Evolutionary conservation across 1,140 invertebrate genomes (phyloP).

Genomic region (Anthonomus grandis): DNA sequence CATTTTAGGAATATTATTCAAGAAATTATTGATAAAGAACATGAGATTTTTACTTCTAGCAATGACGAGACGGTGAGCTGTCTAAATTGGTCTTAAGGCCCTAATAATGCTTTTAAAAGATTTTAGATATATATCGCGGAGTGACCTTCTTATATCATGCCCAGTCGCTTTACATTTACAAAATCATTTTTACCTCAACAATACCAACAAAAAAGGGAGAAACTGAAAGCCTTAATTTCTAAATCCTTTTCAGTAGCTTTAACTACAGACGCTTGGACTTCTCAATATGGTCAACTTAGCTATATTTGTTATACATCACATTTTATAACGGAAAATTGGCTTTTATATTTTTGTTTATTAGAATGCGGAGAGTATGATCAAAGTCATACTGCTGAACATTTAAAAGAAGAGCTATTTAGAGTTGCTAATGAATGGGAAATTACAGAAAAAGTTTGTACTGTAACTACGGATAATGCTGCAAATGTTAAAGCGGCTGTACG

Average conservation of each 20-base stretch:
- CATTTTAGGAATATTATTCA: background rate
- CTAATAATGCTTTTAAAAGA: background rate
- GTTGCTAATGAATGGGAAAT: background rate
- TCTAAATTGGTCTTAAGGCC: background rate
- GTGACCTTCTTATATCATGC: too few relatives aligned
- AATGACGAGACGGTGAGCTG: background rate
- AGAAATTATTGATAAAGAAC: background rate
- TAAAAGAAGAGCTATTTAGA: background rate
- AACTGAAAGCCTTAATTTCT: too few relatives aligned
- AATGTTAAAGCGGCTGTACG: background rate
- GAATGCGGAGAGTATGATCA: background rate
- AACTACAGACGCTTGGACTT: constrained; percentile 8
- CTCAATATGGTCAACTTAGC: background rate
- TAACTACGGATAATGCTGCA: background rate
- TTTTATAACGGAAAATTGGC: background rate
- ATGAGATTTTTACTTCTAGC: background rate
- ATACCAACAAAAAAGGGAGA: too few relatives aligned
- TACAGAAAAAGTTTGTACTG: background rate
- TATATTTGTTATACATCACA: background rate
- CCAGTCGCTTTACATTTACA: too few relatives aligned
- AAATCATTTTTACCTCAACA: too few relatives aligned
- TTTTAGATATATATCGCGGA: background rate
- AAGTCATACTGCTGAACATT: background rate
- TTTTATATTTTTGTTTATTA: background rate
- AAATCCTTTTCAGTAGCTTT: background rate